These are phyloP conservation scores for Microctenopoma stevenorrisi DNA, from an alignment of 2,797 vertebrate genomes.

Conservation along the genomic window DNA sequence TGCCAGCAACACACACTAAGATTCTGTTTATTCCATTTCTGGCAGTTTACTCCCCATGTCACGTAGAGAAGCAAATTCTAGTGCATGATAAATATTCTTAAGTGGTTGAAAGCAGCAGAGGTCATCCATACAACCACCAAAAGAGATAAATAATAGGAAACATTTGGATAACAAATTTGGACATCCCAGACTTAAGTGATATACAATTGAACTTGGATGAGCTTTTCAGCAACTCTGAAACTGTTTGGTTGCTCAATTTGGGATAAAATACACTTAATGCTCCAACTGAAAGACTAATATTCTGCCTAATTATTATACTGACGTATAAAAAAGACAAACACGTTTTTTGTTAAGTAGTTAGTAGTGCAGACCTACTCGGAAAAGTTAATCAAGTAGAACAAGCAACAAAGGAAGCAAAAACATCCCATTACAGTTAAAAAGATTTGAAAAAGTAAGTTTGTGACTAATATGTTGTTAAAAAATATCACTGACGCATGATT, in stretches of 20 bases:
- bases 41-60: slow-evolving; percentile 24
- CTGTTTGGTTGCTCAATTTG: slow-evolving; percentile 53
- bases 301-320: slow-evolving; percentile 14
- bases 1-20: slow-evolving; percentile 6
- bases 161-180: slow-evolving; percentile 45
- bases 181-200: slow-evolving; percentile 20
- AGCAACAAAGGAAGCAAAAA: not conserved
- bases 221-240: slow-evolving; percentile 33
- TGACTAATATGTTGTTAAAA: not conserved
- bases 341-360: not conserved
- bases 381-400: not conserved
- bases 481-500: not conserved
- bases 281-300: slow-evolving; percentile 30
- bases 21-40: slow-evolving; percentile 38
- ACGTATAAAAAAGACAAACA: not conserved
- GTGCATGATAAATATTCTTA: slow-evolving; percentile 43
- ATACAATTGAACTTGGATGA: slow-evolving; percentile 33
- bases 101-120: slow-evolving; percentile 44
- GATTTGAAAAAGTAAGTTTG: not conserved
- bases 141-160: slow-evolving; percentile 48
- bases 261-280: slow-evolving; percentile 55
- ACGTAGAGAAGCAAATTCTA: slow-evolving; percentile 32
- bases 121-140: slow-evolving; percentile 36
- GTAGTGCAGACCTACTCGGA: not conserved
- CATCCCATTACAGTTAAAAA: not conserved